Base-by-base conservation (phyloP, 2,113 vertebrate genomes). In the Esox niger region DNA sequence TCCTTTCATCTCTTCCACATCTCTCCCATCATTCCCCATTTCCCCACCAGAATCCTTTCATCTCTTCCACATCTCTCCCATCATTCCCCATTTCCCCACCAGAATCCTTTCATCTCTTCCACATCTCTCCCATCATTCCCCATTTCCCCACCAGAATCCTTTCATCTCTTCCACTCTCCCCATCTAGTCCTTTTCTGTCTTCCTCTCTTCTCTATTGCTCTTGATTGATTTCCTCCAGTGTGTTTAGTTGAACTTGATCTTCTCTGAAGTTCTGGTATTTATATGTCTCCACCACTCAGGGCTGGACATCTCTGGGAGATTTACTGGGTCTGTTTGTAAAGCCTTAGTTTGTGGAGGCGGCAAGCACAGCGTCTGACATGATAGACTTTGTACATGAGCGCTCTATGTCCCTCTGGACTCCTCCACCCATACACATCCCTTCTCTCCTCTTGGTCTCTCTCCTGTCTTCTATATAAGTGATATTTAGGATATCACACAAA, bases 11-110 rank as follows among this genome's bases (percentile, higher is more conserved):
- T 21, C 23, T 1, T 30, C 38, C 15, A n/a, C n/a, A n/a, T n/a
- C n/a, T n/a, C n/a, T 74, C 71, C 64, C 59, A 47, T 2, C 0
- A 21, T 64, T 56, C 38, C 52, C 66, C 0, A 2, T 59, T 46
- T 46, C 63, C 38, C 64, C 47, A 62, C 26, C 32, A 17, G 74
- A 78, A 79, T 76, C 75, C 61, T n/a, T n/a, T n/a, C n/a, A n/a
- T n/a, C n/a, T n/a, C n/a, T n/a, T n/a, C n/a, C n/a, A n/a, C n/a
- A n/a, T n/a, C n/a, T n/a, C n/a, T n/a, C n/a, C n/a, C n/a, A n/a
- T n/a, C n/a, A n/a, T n/a, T n/a, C n/a, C n/a, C n/a, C n/a, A n/a
- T n/a, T n/a, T n/a, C n/a, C n/a, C n/a, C n/a, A n/a, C n/a, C n/a
- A n/a, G n/a, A n/a, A n/a, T n/a, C n/a, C n/a, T n/a, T n/a, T n/a